Base-by-base conservation (phyloP, 2,113 vertebrate species). In the Crocuta crocuta region DNA sequence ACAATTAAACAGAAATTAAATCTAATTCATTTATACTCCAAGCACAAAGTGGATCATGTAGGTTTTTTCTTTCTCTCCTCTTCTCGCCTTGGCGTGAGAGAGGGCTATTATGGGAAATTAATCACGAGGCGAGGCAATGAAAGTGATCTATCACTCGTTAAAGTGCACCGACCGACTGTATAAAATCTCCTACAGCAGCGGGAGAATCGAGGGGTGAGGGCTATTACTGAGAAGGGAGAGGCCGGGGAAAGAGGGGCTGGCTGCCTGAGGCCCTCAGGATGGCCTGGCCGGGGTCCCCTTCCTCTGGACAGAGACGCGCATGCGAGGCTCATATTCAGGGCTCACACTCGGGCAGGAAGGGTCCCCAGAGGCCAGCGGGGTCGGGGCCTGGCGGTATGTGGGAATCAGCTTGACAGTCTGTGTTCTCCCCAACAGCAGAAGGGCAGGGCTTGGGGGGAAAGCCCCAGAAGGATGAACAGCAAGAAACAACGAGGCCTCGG, bases 1-100 rank as follows among this genome's bases (percentile, higher is more conserved):
- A 99, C 99, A 99, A 99, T 99, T 99, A 99, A 99, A 99, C 98
- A 99, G 98, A 99, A 99, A 99, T 99, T 99, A 99, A 99, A 99
- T 98, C 98, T 99, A 99, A 99, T 99, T 99, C 99, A 99, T 99
- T 99, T 98, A 98, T 98, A 98, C 99, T 98, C 98, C 73, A 98
- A 98, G 99, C 99, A 99, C 99, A 99, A 99, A 99, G 99, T 99
- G 99, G 99, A 99, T 99, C 99, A 97, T 96, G 98, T 98, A 95
- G 97, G 97, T 11, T 92, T 95, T 93, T 95, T 95, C 97, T 76
- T 95, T 73, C 98, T 92, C 98, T 96, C 96, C 95, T 98, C 99
- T 99, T 98, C 98, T 98, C 96, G 98, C 99, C 98, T 98, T 97
- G 98, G 98, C 98, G 99, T 99, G 99, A 99, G 98, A 98, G 98